These are phyloP conservation scores for Dysmachus trigonus DNA, from an alignment of 2,888 invertebrate genomes.

Conservation along the genomic window DNA sequence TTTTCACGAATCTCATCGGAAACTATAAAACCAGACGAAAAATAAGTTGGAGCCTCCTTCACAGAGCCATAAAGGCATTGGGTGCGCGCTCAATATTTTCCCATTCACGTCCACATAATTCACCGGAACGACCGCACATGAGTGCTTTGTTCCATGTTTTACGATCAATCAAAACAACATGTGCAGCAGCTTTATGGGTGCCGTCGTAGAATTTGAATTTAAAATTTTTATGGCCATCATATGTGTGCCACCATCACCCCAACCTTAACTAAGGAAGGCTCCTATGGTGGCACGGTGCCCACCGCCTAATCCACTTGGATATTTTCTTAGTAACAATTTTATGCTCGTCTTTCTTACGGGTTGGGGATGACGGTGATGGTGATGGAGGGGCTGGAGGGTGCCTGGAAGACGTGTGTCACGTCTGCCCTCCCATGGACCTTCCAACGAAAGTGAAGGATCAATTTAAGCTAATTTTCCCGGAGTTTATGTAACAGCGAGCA, in stretches of 20 bases:
- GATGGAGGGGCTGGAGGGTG: background rate
- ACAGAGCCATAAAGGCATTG: background rate
- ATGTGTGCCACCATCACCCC: background rate
- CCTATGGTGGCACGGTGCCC: background rate
- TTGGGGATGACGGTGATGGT: background rate
- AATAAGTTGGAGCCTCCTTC: background rate
- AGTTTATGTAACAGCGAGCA: background rate
- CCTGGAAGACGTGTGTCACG: background rate
- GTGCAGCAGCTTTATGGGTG: slow-evolving; percentile 22
- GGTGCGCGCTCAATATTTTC: background rate
- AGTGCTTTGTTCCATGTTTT: slow-evolving; percentile 11
- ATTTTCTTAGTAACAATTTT: slow-evolving; percentile 9
- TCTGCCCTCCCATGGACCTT: background rate
- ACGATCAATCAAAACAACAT: slow-evolving; percentile 26
- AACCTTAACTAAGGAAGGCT: background rate
- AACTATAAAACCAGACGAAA: background rate
- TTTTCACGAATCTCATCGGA: background rate
- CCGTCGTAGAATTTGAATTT: slow-evolving; percentile 17
- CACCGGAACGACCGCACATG: slow-evolving; percentile 7
- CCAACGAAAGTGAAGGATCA: slow-evolving; percentile 13
- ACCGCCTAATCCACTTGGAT: background rate
- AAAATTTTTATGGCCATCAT: slow-evolving; percentile 4
- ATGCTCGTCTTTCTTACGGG: background rate
- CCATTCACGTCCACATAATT: slow-evolving; percentile 21
- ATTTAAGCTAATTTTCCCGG: slow-evolving; percentile 29